These are phyloP conservation scores for Pyralis farinalis DNA, from an alignment of 2,888 invertebrate genomes.

Conservation along the genomic window DNA sequence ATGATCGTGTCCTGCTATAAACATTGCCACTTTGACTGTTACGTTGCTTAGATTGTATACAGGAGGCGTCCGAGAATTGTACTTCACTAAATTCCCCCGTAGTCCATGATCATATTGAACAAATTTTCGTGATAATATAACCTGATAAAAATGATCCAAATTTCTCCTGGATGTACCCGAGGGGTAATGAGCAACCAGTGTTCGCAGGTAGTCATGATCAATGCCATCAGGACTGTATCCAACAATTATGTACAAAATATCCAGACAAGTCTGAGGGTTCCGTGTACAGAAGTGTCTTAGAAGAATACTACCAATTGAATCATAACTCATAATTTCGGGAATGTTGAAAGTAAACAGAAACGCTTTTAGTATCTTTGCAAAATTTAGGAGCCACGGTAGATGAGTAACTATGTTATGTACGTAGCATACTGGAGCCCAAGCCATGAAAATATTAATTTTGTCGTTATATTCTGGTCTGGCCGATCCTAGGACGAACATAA, in stretches of 20 bases:
- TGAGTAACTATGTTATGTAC: conserved; percentile 13
- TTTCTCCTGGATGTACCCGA: conserved; percentile 20
- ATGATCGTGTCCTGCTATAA: conserved; percentile 37
- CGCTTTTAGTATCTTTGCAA: too few relatives aligned
- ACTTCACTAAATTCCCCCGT: conserved; percentile 27
- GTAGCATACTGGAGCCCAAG: conserved; percentile 30
- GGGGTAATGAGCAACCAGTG: conserved; percentile 20
- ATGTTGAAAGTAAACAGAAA: too few relatives aligned
- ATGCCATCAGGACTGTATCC: too few relatives aligned
- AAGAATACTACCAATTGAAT: too few relatives aligned
- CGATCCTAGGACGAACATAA: conserved; percentile 70
- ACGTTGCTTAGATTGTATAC: conserved; percentile 38
- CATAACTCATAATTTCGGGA: too few relatives aligned
- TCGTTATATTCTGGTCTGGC: conserved; percentile 72
- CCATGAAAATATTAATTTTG: conserved; percentile 68
- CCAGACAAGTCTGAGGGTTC: too few relatives aligned
- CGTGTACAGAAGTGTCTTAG: too few relatives aligned
- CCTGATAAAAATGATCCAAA: conserved; percentile 18
- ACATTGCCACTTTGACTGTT: conserved; percentile 30
- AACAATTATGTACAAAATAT: too few relatives aligned
- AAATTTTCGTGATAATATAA: conserved; percentile 12
- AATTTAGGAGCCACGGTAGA: neutral
- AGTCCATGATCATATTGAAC: conserved; percentile 28
- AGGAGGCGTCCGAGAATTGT: conserved; percentile 32
- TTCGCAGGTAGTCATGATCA: too few relatives aligned